Percentiles rank a stretch among this genome's conserved stretches.
phyloP scores from a whole-genome alignment of 37 sponge, comb jelly and placozoan genomes.

The Aphrocallistes beatrix region DNA sequence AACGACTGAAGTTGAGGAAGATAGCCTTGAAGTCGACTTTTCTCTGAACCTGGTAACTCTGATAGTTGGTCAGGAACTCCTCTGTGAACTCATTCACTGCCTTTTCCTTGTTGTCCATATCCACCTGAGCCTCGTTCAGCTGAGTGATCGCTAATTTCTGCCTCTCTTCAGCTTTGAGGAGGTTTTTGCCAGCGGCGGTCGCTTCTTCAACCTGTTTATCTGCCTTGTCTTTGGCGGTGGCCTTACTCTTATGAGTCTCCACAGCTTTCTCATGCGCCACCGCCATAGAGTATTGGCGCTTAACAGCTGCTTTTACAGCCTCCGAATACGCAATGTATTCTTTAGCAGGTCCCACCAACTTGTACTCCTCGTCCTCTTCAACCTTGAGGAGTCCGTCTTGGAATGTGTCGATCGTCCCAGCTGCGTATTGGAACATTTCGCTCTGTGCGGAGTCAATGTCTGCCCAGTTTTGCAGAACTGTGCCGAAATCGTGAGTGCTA shows the following conservation, averaged over 20 bases:
- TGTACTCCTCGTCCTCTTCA: slow-evolving; percentile 16
- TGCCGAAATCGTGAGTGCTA: neutral
- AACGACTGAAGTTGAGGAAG: slow-evolving; percentile 13
- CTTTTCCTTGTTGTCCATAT: neutral
- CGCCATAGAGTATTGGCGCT: neutral
- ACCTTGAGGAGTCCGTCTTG: neutral
- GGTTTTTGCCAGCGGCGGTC: neutral
- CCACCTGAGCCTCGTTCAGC: neutral
- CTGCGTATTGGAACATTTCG: neutral
- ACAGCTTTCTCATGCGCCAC: neutral
- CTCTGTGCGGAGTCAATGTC: neutral
- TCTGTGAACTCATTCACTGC: neutral
- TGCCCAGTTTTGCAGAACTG: neutral
- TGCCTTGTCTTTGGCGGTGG: neutral
- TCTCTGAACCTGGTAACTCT: slow-evolving; percentile 11
- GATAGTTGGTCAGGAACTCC: neutral
- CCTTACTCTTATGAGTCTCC: neutral
- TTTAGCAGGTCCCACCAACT: neutral
- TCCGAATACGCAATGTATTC: neutral
- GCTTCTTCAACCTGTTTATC: slow-evolving; percentile 1
- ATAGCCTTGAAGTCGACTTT: slow-evolving; percentile 6
- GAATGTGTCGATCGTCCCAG: neutral
- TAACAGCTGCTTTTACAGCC: neutral
- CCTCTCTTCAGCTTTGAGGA: neutral
- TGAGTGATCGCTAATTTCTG: neutral